Percentiles rank a stretch among this genome's conserved stretches.
Evolutionary conservation across 1,140 invertebrate genomes (phyloP).

Genomic region (Diabrotica virgifera): DNA sequence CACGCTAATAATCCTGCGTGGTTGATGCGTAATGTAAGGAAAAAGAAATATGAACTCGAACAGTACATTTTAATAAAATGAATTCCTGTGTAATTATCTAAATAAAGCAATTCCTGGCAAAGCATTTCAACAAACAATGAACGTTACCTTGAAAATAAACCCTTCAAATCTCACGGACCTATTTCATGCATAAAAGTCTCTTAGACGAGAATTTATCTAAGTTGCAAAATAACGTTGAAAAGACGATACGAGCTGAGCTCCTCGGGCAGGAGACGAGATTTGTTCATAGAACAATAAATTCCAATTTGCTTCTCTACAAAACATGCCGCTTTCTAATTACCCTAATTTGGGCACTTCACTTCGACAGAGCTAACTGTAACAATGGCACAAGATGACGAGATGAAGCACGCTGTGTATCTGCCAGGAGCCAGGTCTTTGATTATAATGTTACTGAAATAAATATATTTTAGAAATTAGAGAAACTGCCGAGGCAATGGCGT

Average conservation of each 20-base stretch:
- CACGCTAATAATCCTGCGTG: too few species aligned
- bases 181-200: not conserved
- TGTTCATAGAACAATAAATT: not conserved
- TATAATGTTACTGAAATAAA: not conserved
- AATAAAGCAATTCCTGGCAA: not conserved
- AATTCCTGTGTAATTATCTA: not conserved
- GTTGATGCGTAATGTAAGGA: too few species aligned
- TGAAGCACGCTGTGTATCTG: not conserved
- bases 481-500: not conserved
- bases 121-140: not conserved
- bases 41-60: too few species aligned
- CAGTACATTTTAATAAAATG: too few species aligned
- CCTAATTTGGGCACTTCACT: not conserved
- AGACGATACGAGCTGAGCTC: too few species aligned
- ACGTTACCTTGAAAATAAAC: not conserved
- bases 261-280: not conserved
- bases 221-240: not conserved
- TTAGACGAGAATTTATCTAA: slow-evolving; percentile 3
- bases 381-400: not conserved
- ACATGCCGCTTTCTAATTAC: slow-evolving; percentile 2
- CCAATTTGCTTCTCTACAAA: not conserved
- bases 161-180: not conserved
- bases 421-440: not conserved
- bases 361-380: not conserved
- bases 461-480: not conserved